A percentile compares a stretch with the other conserved stretches of the same genome.
These are phyloP conservation scores for Cebuella pygmaea DNA, from an alignment of 2,797 vertebrate genomes.

Conservation along the genomic window DNA sequence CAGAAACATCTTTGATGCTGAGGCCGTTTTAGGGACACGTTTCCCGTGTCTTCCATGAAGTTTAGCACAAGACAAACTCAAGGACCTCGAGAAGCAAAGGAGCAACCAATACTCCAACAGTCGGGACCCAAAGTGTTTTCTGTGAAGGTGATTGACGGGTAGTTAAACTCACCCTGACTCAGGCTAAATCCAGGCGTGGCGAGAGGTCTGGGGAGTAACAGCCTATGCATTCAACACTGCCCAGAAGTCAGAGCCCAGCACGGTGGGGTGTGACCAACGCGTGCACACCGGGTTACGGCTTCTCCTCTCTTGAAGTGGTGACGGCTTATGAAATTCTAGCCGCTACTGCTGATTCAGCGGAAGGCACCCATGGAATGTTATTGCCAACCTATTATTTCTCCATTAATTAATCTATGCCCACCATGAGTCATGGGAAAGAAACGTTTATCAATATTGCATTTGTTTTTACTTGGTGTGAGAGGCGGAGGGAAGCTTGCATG, in stretches of 20 bases:
- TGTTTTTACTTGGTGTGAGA: background rate
- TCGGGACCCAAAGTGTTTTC: background rate
- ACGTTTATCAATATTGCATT: background rate
- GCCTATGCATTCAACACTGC: background rate
- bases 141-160: background rate
- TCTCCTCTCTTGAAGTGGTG: background rate
- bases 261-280: background rate
- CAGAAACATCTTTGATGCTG: background rate
- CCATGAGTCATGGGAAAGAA: background rate
- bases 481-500: background rate
- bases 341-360: background rate
- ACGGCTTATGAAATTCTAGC: background rate
- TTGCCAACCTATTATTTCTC: background rate
- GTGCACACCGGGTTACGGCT: background rate
- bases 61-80: slow-evolving; percentile 8
- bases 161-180: background rate
- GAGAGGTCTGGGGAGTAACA: background rate
- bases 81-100: background rate
- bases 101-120: background rate
- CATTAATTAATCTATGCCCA: background rate
- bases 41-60: background rate
- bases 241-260: background rate
- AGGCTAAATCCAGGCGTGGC: background rate
- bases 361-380: background rate
- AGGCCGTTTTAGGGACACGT: background rate